Evolutionary conservation across 2,113 vertebrate genomes (phyloP).

Genomic region (Strigops habroptila): DNA sequence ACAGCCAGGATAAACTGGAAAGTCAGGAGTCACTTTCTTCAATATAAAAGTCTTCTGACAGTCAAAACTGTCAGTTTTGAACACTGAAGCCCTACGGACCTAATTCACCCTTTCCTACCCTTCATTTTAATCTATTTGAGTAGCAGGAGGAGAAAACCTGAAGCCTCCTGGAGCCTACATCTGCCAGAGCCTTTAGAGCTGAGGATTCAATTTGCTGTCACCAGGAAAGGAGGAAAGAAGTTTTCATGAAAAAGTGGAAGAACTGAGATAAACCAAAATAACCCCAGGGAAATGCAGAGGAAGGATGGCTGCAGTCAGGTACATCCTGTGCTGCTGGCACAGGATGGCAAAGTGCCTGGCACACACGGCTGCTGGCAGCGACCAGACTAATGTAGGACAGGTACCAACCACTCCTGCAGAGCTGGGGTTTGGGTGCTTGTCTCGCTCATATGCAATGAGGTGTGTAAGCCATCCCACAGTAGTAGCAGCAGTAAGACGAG

Average conservation of each 20-base stretch:
- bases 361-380: background rate
- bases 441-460: fast-evolving
- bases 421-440: background rate
- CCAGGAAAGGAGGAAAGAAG: background rate
- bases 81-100: background rate
- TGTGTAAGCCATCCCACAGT: too few species aligned
- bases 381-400: background rate
- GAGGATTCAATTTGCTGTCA: background rate
- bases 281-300: fast-evolving
- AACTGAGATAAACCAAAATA: background rate
- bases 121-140: background rate
- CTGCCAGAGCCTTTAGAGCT: background rate
- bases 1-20: slow-evolving; percentile 1
- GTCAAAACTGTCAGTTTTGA: background rate
- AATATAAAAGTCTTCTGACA: background rate
- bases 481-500: background rate
- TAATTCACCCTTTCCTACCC: background rate
- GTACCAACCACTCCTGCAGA: background rate
- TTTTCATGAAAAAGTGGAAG: background rate
- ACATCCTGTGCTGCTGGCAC: background rate
- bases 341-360: background rate
- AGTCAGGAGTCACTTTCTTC: background rate
- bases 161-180: background rate
- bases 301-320: background rate
- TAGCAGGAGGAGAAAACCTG: background rate